Evolutionary conservation across 2,888 invertebrate species (phyloP).

Genomic region (Magallana nippona): DNA sequence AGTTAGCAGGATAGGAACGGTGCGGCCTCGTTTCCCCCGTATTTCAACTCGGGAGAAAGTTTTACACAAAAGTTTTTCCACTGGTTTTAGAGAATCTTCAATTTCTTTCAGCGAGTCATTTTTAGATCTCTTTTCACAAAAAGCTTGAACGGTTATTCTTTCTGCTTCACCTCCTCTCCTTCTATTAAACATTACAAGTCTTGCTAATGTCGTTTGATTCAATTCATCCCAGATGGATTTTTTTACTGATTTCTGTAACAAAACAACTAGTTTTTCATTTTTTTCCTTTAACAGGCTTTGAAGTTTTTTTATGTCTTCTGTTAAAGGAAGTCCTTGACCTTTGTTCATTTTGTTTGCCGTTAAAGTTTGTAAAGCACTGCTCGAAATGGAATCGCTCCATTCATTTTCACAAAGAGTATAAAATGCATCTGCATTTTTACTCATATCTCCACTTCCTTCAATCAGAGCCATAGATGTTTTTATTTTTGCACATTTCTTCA

Average conservation of each 20-base stretch:
- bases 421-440: conserved; percentile 44
- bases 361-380: conserved; percentile 43
- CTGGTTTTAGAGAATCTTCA: conserved; percentile 40
- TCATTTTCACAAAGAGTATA: conserved; percentile 43
- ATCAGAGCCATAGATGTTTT: conserved; percentile 36
- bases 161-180: conserved; percentile 46
- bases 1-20: conserved; percentile 46
- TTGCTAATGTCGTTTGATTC: conserved; percentile 34
- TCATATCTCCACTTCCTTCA: conserved; percentile 15
- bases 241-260: conserved; percentile 13
- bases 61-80: conserved; percentile 45
- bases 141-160: conserved; percentile 38
- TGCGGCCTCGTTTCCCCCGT: conserved; percentile 47
- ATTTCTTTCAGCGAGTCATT: conserved; percentile 42
- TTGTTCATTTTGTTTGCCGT: conserved; percentile 46
- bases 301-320: conserved; percentile 43
- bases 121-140: conserved; percentile 34
- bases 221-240: conserved; percentile 35
- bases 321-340: conserved; percentile 44
- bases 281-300: conserved; percentile 39
- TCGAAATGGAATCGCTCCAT: conserved; percentile 46
- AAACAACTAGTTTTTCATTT: background rate
- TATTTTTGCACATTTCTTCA: conserved; percentile 47
- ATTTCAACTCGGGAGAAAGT: conserved; percentile 47
- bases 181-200: conserved; percentile 48